Percentiles rank a stretch among this genome's conserved stretches.
These are phyloP conservation scores for Macrocentrus cingulum DNA, from an alignment of 1,140 invertebrate species.

Conservation along the genomic window DNA sequence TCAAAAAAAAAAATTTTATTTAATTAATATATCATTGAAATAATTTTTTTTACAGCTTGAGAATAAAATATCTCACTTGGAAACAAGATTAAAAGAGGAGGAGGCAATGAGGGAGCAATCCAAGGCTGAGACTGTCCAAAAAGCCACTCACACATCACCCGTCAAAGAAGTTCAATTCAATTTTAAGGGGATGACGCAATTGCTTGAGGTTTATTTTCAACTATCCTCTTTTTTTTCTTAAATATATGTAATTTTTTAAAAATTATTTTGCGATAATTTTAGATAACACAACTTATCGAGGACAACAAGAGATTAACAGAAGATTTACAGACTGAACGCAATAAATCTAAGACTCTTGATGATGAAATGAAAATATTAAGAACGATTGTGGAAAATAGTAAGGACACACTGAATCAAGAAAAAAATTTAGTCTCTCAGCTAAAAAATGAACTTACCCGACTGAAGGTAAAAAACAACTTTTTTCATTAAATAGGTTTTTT, in stretches of 20 bases:
- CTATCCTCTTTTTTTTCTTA: neutral
- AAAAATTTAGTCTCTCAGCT: conserved; percentile 40
- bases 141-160: conserved; percentile 25
- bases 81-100: conserved; percentile 38
- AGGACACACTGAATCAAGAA: conserved; percentile 34
- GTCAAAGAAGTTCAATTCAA: conserved; percentile 24
- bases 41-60: conserved; percentile 34
- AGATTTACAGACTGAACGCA: conserved; percentile 39
- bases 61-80: conserved; percentile 38
- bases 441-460: conserved; percentile 42
- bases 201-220: conserved; percentile 39
- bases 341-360: conserved; percentile 36
- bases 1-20: neutral
- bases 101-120: conserved; percentile 31
- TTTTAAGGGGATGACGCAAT: conserved; percentile 35
- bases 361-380: conserved; percentile 39
- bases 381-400: conserved; percentile 35
- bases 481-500: neutral
- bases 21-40: neutral
- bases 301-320: conserved; percentile 39
- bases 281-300: conserved; percentile 36
- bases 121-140: conserved; percentile 31
- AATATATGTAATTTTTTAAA: conserved; percentile 2
- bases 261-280: too few species aligned
- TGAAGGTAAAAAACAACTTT: conserved; percentile 40